phyloP scores from a whole-genome alignment of 2,113 vertebrate species.

The Puffinus mauretanicus region DNA sequence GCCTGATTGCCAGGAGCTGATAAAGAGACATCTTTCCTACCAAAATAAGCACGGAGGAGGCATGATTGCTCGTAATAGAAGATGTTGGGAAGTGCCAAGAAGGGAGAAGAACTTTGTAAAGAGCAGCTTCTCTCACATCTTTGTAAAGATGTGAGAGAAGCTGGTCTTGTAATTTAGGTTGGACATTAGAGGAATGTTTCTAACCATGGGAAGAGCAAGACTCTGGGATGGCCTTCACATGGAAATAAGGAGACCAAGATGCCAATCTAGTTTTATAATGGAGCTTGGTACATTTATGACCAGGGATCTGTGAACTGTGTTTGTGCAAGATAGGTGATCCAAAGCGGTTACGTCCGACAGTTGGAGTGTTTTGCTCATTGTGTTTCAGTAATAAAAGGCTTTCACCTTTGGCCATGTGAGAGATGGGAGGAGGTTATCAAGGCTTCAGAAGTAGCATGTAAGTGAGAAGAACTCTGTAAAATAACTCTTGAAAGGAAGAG shows the following conservation, averaged over 20 bases:
- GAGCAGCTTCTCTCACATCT: no score
- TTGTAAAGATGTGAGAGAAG: neutral
- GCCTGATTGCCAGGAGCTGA: neutral
- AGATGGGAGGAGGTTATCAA: neutral
- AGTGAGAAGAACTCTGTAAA: neutral
- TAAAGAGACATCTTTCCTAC: neutral
- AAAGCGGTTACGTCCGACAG: neutral
- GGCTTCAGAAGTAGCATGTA: neutral
- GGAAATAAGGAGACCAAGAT: neutral
- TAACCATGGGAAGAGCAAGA: neutral
- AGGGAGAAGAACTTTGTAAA: neutral
- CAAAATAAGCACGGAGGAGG: neutral
- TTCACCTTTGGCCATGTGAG: neutral
- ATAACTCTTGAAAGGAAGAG: neutral
- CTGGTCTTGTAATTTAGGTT: neutral
- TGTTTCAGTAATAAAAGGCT: neutral
- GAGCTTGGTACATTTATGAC: neutral
- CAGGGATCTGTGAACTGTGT: neutral
- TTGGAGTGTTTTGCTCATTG: neutral
- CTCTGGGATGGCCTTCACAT: neutral
- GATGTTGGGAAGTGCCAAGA: neutral
- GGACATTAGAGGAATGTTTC: neutral
- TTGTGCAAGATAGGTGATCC: neutral
- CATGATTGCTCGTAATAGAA: accelerated
- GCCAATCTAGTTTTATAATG: neutral